Percentiles rank a stretch among this genome's conserved stretches.
These are phyloP conservation scores for Tipula unca DNA, from an alignment of 2,888 invertebrate genomes.

Conservation along the genomic window DNA sequence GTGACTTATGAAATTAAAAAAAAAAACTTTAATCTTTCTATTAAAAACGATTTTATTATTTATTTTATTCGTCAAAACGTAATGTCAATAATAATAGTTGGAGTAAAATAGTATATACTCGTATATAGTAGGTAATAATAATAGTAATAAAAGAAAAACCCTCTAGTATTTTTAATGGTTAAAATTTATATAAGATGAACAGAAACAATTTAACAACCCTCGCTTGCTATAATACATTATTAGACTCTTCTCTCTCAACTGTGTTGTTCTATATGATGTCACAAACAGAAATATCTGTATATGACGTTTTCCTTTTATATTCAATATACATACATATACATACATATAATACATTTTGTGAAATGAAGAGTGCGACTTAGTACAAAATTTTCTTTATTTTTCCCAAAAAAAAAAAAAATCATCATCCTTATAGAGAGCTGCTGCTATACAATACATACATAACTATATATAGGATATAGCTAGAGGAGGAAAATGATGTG, in stretches of 20 bases:
- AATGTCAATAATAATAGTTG: background rate
- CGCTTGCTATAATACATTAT: background rate
- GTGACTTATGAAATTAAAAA: background rate
- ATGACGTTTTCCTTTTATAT: conserved; percentile 17
- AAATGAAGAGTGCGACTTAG: conserved; percentile 21
- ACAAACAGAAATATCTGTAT: conserved; percentile 21
- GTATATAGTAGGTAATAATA: background rate
- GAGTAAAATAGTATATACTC: background rate
- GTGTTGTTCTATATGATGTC: conserved; percentile 20
- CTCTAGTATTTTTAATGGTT: background rate
- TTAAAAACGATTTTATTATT: background rate
- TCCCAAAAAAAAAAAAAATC: background rate
- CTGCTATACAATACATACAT: background rate
- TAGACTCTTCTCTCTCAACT: background rate
- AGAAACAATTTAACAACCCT: conserved; percentile 8
- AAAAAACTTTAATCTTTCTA: conserved; percentile 9
- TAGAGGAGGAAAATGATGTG: background rate
- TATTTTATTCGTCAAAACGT: background rate
- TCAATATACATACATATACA: too few relatives aligned
- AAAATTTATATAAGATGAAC: background rate
- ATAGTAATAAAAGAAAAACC: background rate
- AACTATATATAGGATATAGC: conserved; percentile 2
- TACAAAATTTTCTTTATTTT: background rate
- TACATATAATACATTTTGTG: background rate
- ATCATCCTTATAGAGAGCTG: background rate